Base-by-base conservation (phyloP, 2,113 vertebrate genomes). In the Cacatua alba region DNA sequence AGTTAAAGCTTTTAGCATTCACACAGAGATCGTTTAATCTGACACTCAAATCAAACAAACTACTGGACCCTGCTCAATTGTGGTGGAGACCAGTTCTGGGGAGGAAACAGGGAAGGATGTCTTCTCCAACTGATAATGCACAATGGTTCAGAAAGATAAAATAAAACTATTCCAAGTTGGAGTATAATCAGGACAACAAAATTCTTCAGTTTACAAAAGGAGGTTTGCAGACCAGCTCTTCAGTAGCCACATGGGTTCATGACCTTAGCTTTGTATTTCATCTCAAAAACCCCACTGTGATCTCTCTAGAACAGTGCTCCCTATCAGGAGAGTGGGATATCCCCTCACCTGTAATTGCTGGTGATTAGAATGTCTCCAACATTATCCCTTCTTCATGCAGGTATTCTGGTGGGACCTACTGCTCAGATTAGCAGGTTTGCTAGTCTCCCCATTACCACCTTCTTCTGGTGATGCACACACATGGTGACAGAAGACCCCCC, bases 71-170 rank as follows among this genome's bases (percentile, higher is more conserved):
- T 60, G 9, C n/a, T 82, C 77, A 57, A 41, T 63, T 11, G 37
- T 0, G 0, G 29, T 0, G n/a, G 44, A 72, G 64, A 65, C 33
- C 28, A 44, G 24, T 83, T 82, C 52, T 68, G 28, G 15, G 64
- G 44, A 94, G 86, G 88, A 92, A 95, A 60, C 77, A 65, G 49
- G 19, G 55, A 95, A 82, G 80, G 39, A 91, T 89, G 46, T 35
- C 44, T 57, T 90, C 81, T 88, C 35, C n/a, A 89, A 10, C 35
- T 49, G 86, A 71, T 78, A 82, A 75, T 39, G 41, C 62, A 89
- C 53, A 78, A 49, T 79, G 57, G 37, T 43, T 91, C n/a, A 67
- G 62, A 46, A 62, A 79, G 60, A 85, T 79, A 65, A 88, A 92
- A 76, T 3, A 68, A 12, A 77, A 51, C 35, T 43, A 49, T 29